phyloP scores from a whole-genome alignment of 2,797 vertebrate species.

The Ispidina picta region DNA sequence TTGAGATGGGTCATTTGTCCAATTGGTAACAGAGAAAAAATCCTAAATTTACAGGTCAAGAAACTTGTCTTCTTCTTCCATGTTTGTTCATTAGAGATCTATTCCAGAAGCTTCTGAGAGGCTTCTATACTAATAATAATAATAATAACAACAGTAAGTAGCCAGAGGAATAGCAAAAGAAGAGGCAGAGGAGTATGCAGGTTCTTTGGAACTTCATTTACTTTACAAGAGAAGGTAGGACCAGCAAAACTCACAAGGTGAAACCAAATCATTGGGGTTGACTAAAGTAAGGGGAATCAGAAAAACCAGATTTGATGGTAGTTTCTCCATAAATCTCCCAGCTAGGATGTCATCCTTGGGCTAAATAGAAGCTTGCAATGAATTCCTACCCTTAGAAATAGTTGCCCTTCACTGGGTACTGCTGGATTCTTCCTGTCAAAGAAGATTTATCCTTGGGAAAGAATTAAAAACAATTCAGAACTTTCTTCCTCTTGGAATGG shows the following conservation, averaged over 20 bases:
- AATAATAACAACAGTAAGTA: background rate
- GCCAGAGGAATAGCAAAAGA: background rate
- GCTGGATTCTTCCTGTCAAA: slow-evolving; percentile 41
- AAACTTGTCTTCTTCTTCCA: background rate
- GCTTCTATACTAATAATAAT: background rate
- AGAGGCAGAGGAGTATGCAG: background rate
- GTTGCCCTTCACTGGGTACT: slow-evolving; percentile 15
- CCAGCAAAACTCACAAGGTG: slow-evolving; percentile 16
- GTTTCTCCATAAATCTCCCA: slow-evolving; percentile 21
- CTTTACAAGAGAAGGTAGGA: background rate
- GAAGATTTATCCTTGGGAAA: slow-evolving; percentile 52
- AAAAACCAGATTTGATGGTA: background rate
- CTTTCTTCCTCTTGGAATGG: slow-evolving; percentile 25
- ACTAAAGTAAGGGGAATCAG: background rate
- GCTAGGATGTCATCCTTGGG: slow-evolving; percentile 4
- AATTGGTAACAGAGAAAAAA: background rate
- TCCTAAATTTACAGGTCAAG: background rate
- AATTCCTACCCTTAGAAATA: background rate
- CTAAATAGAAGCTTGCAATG: background rate
- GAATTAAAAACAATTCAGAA: slow-evolving; percentile 52
- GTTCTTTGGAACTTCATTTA: background rate
- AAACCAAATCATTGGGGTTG: slow-evolving; percentile 37
- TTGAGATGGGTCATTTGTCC: background rate
- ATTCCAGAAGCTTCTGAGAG: background rate
- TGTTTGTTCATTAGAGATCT: background rate